A percentile compares a stretch with the other conserved stretches of the same genome.
Evolutionary conservation across 2,113 vertebrate genomes (phyloP).

Genomic region (Eleginops maclovinus): DNA sequence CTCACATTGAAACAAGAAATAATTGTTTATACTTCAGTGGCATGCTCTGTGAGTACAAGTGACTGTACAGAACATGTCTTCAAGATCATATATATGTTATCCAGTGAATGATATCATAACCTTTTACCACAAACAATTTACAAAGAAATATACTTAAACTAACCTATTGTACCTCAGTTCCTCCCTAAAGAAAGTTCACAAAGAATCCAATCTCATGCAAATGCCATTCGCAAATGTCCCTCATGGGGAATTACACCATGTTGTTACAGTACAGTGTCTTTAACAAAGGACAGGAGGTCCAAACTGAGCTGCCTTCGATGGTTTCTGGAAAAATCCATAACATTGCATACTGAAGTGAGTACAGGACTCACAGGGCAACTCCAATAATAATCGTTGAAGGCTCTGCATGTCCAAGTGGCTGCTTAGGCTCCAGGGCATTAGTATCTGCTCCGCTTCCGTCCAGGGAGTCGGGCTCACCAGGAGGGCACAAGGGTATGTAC

Average conservation of each 20-base stretch:
- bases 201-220: background rate
- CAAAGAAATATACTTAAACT: background rate
- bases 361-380: constrained; percentile 61
- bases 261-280: constrained; percentile 56
- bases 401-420: constrained; percentile 49
- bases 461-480: constrained; percentile 5
- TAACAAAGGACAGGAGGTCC: constrained; percentile 35
- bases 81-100: background rate
- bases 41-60: background rate
- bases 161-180: background rate
- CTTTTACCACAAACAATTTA: background rate
- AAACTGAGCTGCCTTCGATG: constrained; percentile 58
- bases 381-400: constrained; percentile 67
- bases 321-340: constrained; percentile 15
- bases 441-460: constrained; percentile 21
- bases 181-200: background rate
- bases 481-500: constrained; percentile 90
- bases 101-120: no score
- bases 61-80: background rate
- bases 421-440: constrained; percentile 54
- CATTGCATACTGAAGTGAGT: constrained; percentile 13
- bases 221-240: constrained; percentile 2
- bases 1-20: constrained; percentile 9
- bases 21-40: background rate
- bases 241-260: constrained; percentile 32